Evolutionary conservation across 1,140 invertebrate species (phyloP).

Genomic region (Monochamus saltuarius): DNA sequence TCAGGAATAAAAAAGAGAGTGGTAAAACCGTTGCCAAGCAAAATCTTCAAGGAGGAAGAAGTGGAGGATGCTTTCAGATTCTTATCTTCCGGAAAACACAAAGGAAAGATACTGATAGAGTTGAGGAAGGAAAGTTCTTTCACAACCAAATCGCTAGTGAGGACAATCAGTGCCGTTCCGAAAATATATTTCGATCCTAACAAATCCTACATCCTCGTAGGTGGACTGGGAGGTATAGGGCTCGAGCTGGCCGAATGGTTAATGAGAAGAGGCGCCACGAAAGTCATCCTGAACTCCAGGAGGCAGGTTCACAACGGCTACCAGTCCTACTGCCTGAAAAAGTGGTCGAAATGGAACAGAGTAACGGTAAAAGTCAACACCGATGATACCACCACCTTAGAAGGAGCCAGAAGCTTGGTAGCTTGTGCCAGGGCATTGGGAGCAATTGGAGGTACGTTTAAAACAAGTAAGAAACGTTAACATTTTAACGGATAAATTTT

Average conservation of each 20-base stretch:
- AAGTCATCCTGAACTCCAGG: conserved; percentile 85
- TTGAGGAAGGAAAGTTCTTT: conserved; percentile 74
- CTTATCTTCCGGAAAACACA: conserved; percentile 96
- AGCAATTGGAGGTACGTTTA: conserved; percentile 72
- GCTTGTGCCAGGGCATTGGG: conserved; percentile 67
- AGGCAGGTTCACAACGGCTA: conserved; percentile 85
- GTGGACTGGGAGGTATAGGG: conserved; percentile 93
- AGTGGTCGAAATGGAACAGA: conserved; percentile 67
- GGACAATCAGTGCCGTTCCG: conserved; percentile 74
- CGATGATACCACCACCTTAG: conserved; percentile 61
- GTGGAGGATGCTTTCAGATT: conserved; percentile 89
- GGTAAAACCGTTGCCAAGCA: conserved; percentile 78
- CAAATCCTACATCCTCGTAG: conserved; percentile 82
- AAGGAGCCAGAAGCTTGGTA: conserved; percentile 72
- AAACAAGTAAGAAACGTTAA: not conserved
- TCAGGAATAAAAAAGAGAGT: conserved; percentile 75
- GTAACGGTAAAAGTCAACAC: conserved; percentile 73
- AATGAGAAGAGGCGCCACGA: conserved; percentile 76
- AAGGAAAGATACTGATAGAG: conserved; percentile 92
- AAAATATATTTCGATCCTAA: conserved; percentile 82
- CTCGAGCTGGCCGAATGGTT: conserved; percentile 92
- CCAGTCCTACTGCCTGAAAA: conserved; percentile 74
- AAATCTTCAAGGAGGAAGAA: conserved; percentile 78
- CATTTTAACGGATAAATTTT: conserved; percentile 1
- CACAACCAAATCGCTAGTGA: conserved; percentile 54